A percentile compares a stretch with the other conserved stretches of the same genome.
phyloP scores from a whole-genome alignment of 2,888 invertebrate genomes.

The Parelbella ahira region DNA sequence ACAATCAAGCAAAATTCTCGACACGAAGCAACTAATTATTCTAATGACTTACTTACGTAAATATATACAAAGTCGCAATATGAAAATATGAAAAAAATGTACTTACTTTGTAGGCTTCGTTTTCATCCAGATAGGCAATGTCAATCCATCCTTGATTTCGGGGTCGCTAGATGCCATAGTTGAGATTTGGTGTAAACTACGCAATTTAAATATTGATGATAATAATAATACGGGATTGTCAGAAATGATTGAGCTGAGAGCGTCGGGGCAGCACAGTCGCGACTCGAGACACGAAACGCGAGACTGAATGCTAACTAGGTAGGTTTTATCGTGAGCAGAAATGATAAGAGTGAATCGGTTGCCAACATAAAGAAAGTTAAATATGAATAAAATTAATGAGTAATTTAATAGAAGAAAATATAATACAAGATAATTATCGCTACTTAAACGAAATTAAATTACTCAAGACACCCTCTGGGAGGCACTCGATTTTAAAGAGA shows the following conservation, averaged over 20 bases:
- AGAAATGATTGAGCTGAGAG: slow-evolving; percentile 2
- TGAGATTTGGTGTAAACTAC: not conserved
- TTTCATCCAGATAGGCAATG: slow-evolving; percentile 88
- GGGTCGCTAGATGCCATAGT: slow-evolving; percentile 78
- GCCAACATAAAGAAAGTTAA: slow-evolving; percentile 40
- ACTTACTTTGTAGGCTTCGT: slow-evolving; percentile 80
- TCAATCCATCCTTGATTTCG: slow-evolving; percentile 82
- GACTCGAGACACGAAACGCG: slow-evolving; percentile 32
- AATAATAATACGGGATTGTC: no score
- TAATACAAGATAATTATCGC: slow-evolving; percentile 17
- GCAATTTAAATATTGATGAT: no score
- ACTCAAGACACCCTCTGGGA: slow-evolving; percentile 65
- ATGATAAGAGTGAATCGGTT: slow-evolving; percentile 65
- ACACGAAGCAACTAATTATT: no score
- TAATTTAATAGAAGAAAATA: slow-evolving; percentile 31
- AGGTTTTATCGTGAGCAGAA: slow-evolving; percentile 69
- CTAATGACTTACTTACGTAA: no score
- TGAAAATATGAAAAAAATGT: no score
- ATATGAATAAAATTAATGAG: slow-evolving; percentile 30
- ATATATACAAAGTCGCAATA: no score
- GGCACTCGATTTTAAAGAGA: slow-evolving; percentile 55
- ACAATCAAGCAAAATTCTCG: no score
- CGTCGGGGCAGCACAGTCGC: slow-evolving; percentile 12
- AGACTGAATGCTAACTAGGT: slow-evolving; percentile 41
- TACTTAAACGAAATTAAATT: slow-evolving; percentile 24